A percentile compares a stretch with the other conserved stretches of the same genome.
Conservation (phyloP, 2,888 invertebrate genomes). For the Camponotus fellah region DNA sequence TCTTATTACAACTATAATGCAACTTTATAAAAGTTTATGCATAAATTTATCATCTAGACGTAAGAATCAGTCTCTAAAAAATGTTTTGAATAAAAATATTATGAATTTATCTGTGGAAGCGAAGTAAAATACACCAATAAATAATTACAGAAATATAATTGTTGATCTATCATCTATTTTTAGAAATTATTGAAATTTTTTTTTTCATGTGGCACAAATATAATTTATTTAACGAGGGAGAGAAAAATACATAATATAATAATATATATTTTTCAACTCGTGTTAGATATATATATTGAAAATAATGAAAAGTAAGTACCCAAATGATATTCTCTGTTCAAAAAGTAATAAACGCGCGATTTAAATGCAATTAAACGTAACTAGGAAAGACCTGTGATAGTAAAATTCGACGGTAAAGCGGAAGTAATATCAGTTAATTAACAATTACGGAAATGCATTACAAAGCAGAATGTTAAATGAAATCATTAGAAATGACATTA, state of each 20-base stretch:
- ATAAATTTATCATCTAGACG: slow-evolving; percentile 1
- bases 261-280: neutral
- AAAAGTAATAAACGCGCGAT: slow-evolving; percentile 22
- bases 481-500: slow-evolving; percentile 36
- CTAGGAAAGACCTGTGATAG: slow-evolving; percentile 7
- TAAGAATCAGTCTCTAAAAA: neutral
- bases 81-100: neutral
- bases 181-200: neutral
- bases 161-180: neutral
- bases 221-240: neutral
- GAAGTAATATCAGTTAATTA: slow-evolving; percentile 19
- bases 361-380: slow-evolving; percentile 51
- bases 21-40: neutral
- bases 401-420: neutral
- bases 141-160: neutral
- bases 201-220: neutral
- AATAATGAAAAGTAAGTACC: neutral
- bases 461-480: slow-evolving; percentile 11
- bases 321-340: neutral
- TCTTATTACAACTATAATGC: slow-evolving; percentile 16
- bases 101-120: neutral
- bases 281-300: neutral
- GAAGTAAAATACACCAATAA: neutral
- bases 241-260: too few species aligned
- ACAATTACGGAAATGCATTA: neutral